phyloP scores from a whole-genome alignment of 2,113 vertebrate species.

The Charina bottae region DNA sequence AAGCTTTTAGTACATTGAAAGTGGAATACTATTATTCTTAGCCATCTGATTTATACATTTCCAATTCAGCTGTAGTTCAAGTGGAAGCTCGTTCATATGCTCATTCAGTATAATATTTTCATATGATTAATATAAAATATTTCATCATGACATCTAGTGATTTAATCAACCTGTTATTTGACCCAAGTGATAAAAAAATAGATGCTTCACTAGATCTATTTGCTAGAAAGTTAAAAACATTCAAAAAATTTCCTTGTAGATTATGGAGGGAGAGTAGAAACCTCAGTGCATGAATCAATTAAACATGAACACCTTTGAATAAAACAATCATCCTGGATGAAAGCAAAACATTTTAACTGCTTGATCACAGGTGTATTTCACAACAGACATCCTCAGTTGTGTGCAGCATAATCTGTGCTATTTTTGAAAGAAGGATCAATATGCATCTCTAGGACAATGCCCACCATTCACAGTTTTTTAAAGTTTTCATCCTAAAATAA shows the following conservation, averaged over 20 bases:
- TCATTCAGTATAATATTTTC: constrained; percentile 45
- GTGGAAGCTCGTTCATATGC: constrained; percentile 40
- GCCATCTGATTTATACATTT: constrained; percentile 64
- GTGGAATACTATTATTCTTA: constrained; percentile 70
- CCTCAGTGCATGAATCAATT: background rate
- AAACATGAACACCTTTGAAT: background rate
- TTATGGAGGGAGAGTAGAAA: background rate
- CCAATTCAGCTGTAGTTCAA: constrained; percentile 62
- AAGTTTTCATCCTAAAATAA: background rate
- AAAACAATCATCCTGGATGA: too few species aligned
- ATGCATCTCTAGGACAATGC: background rate
- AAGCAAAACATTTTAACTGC: background rate
- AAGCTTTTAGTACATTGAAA: constrained; percentile 71
- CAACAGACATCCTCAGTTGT: background rate
- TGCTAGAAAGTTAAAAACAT: constrained; percentile 42
- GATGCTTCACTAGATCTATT: constrained; percentile 48
- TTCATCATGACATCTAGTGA: constrained; percentile 55
- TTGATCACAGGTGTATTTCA: background rate
- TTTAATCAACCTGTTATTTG: constrained; percentile 64
- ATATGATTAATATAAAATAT: constrained; percentile 56
- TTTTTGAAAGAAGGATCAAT: background rate
- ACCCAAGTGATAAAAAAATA: constrained; percentile 52
- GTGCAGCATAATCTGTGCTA: background rate
- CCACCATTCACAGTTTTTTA: background rate
- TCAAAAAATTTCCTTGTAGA: constrained; percentile 1